Evolutionary conservation across 2,888 invertebrate genomes (phyloP).

Genomic region (Mimumesa dahlbomi): DNA sequence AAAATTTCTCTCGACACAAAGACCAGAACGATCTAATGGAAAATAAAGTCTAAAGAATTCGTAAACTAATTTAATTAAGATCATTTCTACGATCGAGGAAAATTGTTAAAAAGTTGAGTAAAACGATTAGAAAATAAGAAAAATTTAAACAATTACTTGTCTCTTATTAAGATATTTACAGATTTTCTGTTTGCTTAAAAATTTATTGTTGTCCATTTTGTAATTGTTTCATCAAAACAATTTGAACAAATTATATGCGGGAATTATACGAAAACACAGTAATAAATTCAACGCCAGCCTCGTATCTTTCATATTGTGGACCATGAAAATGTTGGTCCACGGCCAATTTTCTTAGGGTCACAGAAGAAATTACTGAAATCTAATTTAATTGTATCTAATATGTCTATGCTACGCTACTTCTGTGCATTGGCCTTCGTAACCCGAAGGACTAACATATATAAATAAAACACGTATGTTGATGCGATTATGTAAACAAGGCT

Average conservation of each 20-base stretch:
- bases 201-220: no score
- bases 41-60: no score
- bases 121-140: no score
- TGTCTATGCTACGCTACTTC: neutral
- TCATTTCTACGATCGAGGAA: no score
- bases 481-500: constrained; percentile 27
- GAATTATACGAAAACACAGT: constrained; percentile 38
- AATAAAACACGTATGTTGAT: constrained; percentile 11
- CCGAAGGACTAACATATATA: constrained; percentile 9
- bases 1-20: neutral
- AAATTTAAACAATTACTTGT: no score
- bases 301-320: no score
- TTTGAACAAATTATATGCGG: constrained; percentile 31
- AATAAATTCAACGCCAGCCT: constrained; percentile 38
- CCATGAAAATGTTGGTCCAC: constrained; percentile 43
- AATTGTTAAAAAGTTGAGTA: no score
- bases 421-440: constrained; percentile 2
- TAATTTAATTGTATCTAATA: neutral
- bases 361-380: constrained; percentile 21
- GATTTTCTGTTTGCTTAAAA: no score
- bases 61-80: no score
- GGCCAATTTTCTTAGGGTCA: constrained; percentile 33
- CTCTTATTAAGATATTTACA: no score
- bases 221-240: no score
- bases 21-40: no score